phyloP scores from a whole-genome alignment of 2,113 vertebrate genomes.

The Herpailurus yagouaroundi region DNA sequence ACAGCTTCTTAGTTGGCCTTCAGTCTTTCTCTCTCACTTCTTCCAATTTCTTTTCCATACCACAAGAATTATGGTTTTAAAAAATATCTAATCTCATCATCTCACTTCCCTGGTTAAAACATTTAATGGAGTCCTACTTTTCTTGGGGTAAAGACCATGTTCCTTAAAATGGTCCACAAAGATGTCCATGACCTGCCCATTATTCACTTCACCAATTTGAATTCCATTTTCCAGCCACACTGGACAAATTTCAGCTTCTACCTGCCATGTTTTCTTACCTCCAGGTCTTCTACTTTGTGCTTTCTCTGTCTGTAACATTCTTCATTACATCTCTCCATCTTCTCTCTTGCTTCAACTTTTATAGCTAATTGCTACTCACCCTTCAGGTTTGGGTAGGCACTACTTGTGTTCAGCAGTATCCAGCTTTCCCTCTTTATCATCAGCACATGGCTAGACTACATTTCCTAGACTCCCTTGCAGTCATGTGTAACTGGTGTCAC shows the following conservation, averaged over 20 bases:
- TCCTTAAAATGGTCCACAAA: slow-evolving; percentile 35
- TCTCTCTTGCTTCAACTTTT: neutral
- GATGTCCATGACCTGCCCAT: neutral
- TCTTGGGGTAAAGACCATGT: neutral
- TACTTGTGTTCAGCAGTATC: neutral
- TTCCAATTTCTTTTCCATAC: slow-evolving; percentile 15
- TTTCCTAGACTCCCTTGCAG: neutral
- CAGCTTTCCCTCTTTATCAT: neutral
- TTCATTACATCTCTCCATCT: neutral
- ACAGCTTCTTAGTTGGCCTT: neutral
- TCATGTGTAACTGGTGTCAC: neutral
- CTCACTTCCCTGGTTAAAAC: slow-evolving; percentile 25
- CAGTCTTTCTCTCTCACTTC: neutral
- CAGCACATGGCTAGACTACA: neutral
- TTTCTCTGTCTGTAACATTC: neutral
- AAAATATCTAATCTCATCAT: neutral
- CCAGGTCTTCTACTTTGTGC: neutral
- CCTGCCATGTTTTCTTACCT: neutral
- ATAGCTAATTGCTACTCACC: neutral
- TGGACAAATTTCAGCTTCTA: neutral
- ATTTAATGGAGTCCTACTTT: neutral
- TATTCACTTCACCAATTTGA: neutral
- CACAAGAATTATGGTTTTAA: neutral
- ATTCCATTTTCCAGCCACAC: neutral
- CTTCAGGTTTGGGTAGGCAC: neutral